Evolutionary conservation across 1,140 invertebrate species (phyloP).

Genomic region (Ips typographus): DNA sequence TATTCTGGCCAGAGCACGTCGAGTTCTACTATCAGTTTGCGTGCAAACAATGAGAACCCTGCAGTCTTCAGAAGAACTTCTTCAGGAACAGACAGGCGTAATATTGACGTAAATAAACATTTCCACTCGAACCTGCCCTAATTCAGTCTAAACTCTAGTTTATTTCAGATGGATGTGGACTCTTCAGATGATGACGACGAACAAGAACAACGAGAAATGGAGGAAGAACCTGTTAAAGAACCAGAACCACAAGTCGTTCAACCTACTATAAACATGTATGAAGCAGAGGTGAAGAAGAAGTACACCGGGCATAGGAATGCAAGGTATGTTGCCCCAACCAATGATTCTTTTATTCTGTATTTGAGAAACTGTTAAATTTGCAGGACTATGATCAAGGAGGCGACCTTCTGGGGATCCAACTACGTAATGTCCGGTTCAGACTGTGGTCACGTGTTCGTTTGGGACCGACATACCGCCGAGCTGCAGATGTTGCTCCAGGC

Average conservation of each 20-base stretch:
- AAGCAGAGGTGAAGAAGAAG: conserved; percentile 64
- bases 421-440: conserved; percentile 86
- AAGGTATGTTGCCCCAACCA: conserved; percentile 54
- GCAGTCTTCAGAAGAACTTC: too few relatives aligned
- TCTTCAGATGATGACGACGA: conserved; percentile 39
- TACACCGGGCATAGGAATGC: conserved; percentile 84
- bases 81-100: too few relatives aligned
- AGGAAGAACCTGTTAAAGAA: conserved; percentile 26
- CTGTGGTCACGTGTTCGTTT: conserved; percentile 78
- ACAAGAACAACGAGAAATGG: conserved; percentile 10
- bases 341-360: not conserved
- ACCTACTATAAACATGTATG: conserved; percentile 31
- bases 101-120: not conserved
- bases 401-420: conserved; percentile 83
- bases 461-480: conserved; percentile 65
- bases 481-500: conserved; percentile 79
- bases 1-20: conserved; percentile 51
- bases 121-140: not conserved
- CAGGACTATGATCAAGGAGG: conserved; percentile 89
- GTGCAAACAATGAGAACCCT: conserved; percentile 34
- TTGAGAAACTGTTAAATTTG: conserved; percentile 37
- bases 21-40: conserved; percentile 49
- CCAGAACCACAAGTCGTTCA: conserved; percentile 13
- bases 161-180: conserved; percentile 25
- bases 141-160: not conserved